phyloP scores from a whole-genome alignment of 2,888 invertebrate species.

The Mactromeris polynyma region DNA sequence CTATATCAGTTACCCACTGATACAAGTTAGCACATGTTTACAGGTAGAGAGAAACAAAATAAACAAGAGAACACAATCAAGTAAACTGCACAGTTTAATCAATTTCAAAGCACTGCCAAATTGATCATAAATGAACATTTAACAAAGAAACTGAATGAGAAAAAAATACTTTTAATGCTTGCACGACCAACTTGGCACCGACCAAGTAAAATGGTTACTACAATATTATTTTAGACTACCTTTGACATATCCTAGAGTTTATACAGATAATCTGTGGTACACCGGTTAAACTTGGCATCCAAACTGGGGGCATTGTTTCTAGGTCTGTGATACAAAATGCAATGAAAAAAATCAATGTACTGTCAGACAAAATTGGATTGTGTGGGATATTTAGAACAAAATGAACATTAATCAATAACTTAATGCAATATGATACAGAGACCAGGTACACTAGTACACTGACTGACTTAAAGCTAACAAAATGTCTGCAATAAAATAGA shows the following conservation, averaged over 20 bases:
- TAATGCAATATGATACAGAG: too few relatives aligned
- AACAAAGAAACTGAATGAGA: constrained; percentile 35
- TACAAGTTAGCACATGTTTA: too few relatives aligned
- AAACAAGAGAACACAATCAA: constrained; percentile 16
- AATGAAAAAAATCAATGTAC: too few relatives aligned
- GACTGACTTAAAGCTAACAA: too few relatives aligned
- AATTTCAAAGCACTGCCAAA: constrained; percentile 68
- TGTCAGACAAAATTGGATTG: too few relatives aligned
- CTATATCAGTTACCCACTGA: too few relatives aligned
- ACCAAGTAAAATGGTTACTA: constrained; percentile 12
- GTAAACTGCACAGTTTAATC: constrained; percentile 69
- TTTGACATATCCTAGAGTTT: neutral
- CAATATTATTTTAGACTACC: constrained; percentile 2
- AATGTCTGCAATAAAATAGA: too few relatives aligned
- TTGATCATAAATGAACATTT: constrained; percentile 44
- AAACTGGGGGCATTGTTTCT: neutral
- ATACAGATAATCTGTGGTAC: neutral
- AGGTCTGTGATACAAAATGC: too few relatives aligned
- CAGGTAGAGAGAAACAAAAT: too few relatives aligned
- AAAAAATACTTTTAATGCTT: constrained; percentile 10
- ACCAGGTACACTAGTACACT: too few relatives aligned
- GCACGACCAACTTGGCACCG: neutral
- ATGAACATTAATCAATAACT: too few relatives aligned
- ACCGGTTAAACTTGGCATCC: neutral
- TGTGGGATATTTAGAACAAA: too few relatives aligned